Evolutionary conservation across 2,888 invertebrate genomes (phyloP).

Genomic region (Halictus quadricinctus): DNA sequence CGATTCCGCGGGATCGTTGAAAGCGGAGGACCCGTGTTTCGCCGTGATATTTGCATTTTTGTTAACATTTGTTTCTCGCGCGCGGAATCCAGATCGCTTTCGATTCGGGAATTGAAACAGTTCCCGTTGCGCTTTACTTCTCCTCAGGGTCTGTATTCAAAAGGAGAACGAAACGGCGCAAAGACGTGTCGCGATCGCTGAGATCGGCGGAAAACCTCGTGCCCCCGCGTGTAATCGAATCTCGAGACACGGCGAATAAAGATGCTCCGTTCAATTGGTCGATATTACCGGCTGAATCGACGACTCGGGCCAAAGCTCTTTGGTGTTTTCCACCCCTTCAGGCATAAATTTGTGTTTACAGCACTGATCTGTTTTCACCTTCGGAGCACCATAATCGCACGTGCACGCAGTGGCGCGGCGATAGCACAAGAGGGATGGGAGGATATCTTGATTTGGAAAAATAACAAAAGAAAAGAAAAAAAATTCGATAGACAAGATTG

Average conservation of each 20-base stretch:
- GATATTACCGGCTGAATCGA: slow-evolving; percentile 65
- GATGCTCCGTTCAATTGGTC: slow-evolving; percentile 59
- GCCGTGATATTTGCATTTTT: not conserved
- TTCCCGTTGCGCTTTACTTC: not conserved
- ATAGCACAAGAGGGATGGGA: slow-evolving; percentile 73
- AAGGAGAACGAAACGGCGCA: not conserved
- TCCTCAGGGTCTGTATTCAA: not conserved
- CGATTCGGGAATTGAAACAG: not conserved
- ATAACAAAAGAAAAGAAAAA: not conserved
- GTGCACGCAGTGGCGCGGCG: slow-evolving; percentile 80
- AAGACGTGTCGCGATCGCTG: not conserved
- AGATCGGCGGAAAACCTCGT: not conserved
- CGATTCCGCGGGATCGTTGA: not conserved
- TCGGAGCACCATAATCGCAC: slow-evolving; percentile 70
- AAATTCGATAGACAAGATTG: not conserved
- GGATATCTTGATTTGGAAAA: not conserved
- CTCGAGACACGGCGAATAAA: not conserved
- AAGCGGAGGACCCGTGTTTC: not conserved
- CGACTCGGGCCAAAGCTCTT: slow-evolving; percentile 50
- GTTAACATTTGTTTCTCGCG: not conserved
- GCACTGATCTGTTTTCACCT: slow-evolving; percentile 45
- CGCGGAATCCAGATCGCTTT: slow-evolving; percentile 9
- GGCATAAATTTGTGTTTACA: slow-evolving; percentile 51
- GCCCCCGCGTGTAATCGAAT: not conserved
- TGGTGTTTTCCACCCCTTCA: slow-evolving; percentile 40